phyloP scores from a whole-genome alignment of 92 coral and sea anemone genomes.

The Galaxea fascicularis region DNA sequence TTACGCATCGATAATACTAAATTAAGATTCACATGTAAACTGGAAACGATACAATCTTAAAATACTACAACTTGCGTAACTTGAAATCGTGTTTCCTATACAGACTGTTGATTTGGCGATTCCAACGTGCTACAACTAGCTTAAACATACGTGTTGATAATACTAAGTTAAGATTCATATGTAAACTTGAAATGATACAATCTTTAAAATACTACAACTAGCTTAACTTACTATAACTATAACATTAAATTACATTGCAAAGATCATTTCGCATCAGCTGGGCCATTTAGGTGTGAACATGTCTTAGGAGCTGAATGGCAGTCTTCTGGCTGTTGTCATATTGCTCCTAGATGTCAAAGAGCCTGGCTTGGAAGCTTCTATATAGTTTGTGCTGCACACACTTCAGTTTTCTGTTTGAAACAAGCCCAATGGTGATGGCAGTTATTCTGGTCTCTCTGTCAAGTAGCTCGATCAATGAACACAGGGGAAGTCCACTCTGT shows the following conservation, averaged over 20 bases:
- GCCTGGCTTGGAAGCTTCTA: conserved; percentile 33
- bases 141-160: no score
- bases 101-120: no score
- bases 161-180: not conserved
- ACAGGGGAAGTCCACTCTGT: not conserved
- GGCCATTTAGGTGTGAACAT: conserved; percentile 51
- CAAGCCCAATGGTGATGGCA: conserved; percentile 24
- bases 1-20: no score
- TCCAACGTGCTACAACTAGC: no score
- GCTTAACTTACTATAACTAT: not conserved
- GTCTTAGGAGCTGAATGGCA: conserved; percentile 34
- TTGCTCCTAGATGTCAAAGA: no score
- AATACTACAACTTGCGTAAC: not conserved
- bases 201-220: not conserved
- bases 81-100: no score
- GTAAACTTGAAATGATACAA: not conserved
- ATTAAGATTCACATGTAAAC: not conserved
- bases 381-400: conserved; percentile 44
- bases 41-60: not conserved
- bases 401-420: conserved; percentile 21
- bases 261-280: no score
- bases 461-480: not conserved
- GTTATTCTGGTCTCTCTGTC: not conserved
- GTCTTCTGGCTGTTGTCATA: conserved; percentile 13
- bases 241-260: no score